These are phyloP conservation scores for Oophaga pumilio DNA, from an alignment of 2,113 vertebrate species.

Conservation along the genomic window DNA sequence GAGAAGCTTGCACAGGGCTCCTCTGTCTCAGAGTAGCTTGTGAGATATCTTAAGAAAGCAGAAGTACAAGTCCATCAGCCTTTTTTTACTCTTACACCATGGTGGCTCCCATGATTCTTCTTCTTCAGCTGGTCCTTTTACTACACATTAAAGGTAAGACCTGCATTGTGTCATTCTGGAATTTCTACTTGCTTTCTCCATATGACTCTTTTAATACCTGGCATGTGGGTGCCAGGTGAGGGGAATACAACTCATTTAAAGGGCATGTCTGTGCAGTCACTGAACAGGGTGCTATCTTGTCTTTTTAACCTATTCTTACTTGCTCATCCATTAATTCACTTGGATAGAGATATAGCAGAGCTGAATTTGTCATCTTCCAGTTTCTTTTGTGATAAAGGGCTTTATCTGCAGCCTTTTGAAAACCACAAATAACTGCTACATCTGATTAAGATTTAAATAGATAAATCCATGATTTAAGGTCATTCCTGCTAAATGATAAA, in stretches of 20 bases:
- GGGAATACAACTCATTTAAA: background rate
- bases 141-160: conserved; percentile 63
- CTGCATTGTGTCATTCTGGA: conserved; percentile 50
- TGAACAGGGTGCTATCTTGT: background rate
- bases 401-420: background rate
- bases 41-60: conserved; percentile 53
- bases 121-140: conserved; percentile 60
- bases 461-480: background rate
- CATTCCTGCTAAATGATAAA: background rate
- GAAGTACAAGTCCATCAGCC: conserved; percentile 20
- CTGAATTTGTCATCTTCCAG: background rate
- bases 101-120: conserved; percentile 57
- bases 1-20: conserved; percentile 43
- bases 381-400: background rate
- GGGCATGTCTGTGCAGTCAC: background rate
- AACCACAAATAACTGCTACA: background rate
- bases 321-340: background rate
- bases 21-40: conserved; percentile 58
- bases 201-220: background rate
- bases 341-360: background rate
- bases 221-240: background rate
- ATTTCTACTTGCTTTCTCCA: conserved; percentile 14
- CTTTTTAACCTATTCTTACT: background rate
- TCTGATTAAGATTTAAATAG: background rate
- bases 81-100: conserved; percentile 41